These are phyloP conservation scores for Picus viridis DNA, from an alignment of 2,797 vertebrate genomes.

Conservation along the genomic window DNA sequence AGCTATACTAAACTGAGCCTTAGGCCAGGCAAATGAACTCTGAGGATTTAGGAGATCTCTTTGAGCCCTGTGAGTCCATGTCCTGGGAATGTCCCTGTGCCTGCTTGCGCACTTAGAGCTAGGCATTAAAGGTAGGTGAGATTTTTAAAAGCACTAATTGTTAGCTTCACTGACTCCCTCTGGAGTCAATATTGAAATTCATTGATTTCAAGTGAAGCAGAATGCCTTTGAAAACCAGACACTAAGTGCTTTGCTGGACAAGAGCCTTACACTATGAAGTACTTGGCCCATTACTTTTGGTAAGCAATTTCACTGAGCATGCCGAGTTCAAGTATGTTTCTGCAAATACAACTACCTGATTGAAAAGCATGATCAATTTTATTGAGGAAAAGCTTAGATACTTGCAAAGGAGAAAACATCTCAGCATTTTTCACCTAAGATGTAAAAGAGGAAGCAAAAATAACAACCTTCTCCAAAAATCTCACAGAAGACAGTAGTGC, in stretches of 20 bases:
- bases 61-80: not conserved
- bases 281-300: constrained; percentile 19
- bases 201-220: constrained; percentile 60
- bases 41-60: not conserved
- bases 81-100: not conserved
- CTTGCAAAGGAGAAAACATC: not conserved
- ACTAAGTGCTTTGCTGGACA: constrained; percentile 70
- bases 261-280: constrained; percentile 21
- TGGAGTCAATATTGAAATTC: constrained; percentile 56
- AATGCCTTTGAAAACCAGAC: constrained; percentile 62
- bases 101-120: not conserved
- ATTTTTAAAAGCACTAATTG: constrained; percentile 69
- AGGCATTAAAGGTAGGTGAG: constrained; percentile 58
- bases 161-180: constrained; percentile 51
- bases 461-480: not conserved
- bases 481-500: not conserved
- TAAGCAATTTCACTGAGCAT: constrained; percentile 43
- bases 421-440: not conserved
- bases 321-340: not conserved
- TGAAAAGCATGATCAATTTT: constrained; percentile 57
- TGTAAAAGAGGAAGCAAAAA: not conserved
- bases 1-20: not conserved
- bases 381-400: constrained; percentile 28
- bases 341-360: constrained; percentile 45
- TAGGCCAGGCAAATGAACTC: not conserved